phyloP scores from a whole-genome alignment of 2,113 vertebrate genomes.

The Seriola dumerili region DNA sequence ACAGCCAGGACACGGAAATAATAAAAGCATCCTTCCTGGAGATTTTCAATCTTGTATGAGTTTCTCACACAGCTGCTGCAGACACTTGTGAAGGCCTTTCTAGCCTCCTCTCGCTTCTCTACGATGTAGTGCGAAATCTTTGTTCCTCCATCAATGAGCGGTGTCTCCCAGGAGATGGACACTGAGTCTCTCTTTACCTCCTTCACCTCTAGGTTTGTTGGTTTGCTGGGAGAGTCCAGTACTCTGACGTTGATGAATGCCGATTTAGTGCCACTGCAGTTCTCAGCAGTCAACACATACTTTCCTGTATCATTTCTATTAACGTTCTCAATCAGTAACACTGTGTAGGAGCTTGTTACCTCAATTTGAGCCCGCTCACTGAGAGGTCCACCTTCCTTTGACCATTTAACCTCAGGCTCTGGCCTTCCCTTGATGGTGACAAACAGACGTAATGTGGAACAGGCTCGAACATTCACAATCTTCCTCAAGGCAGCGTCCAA shows the following conservation, averaged over 20 bases:
- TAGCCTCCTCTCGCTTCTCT: slow-evolving; percentile 95
- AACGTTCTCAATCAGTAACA: slow-evolving; percentile 95
- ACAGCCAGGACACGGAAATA: slow-evolving; percentile 95
- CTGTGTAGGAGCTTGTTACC: slow-evolving; percentile 92
- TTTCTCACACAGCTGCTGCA: slow-evolving; percentile 94
- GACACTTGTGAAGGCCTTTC: slow-evolving; percentile 94
- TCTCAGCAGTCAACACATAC: slow-evolving; percentile 94
- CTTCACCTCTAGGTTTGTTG: slow-evolving; percentile 89
- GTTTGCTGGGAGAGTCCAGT: slow-evolving; percentile 94
- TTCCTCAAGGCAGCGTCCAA: slow-evolving; percentile 94
- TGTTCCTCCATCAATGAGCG: slow-evolving; percentile 95
- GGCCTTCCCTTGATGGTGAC: slow-evolving; percentile 95
- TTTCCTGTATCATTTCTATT: slow-evolving; percentile 95
- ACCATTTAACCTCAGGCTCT: slow-evolving; percentile 97
- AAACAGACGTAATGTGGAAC: slow-evolving; percentile 91
- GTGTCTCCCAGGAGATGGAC: slow-evolving; percentile 93
- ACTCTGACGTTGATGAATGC: slow-evolving; percentile 97
- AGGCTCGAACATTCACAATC: slow-evolving; percentile 91
- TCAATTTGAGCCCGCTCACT: slow-evolving; percentile 93
- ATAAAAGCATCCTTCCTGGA: slow-evolving; percentile 95
- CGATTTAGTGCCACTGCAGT: slow-evolving; percentile 93
- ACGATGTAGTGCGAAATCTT: slow-evolving; percentile 97
- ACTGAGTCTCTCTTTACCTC: slow-evolving; percentile 95
- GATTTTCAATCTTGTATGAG: slow-evolving; percentile 92
- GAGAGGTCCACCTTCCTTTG: slow-evolving; percentile 90